Evolutionary conservation across 1,140 invertebrate species (phyloP), one percentile per base, ranked within the genome.

Genomic region (Drosophila baimaii): DNA sequence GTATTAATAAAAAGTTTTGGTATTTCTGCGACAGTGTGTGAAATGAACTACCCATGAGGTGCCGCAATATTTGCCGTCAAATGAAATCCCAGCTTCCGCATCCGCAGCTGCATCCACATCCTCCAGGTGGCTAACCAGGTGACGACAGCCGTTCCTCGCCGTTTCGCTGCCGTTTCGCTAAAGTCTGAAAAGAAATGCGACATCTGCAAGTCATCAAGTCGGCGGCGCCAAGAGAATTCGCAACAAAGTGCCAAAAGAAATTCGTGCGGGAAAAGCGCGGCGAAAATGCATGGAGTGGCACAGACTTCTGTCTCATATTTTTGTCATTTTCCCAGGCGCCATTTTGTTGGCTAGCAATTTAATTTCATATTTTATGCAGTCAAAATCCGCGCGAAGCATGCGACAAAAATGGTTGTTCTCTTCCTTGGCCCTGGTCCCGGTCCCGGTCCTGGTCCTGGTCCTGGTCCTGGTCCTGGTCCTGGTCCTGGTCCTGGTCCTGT

Each of bases 341-440:
- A 77, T 76, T 77, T 68, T 68, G 69, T 72, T 77, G 73, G 73
- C 73, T 77, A 33, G 72, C 73, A 77, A 77, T 77, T 77, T 77
- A 77, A 77, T 77, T 77, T 77, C 72, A 77, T 77, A 77, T 77
- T 77, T 77, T 77, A 77, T 77, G 73, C 73, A 77, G 73, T 77
- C 73, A 68, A 77, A 77, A 77, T 77, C 47, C 73, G 54, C 54
- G 72, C 41, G 10, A 47, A 59, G 73, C 62, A 57, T 77, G 73
- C 73, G 72, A 77, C 73, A 77, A 77, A 77, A 76, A 77, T 49
- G 47, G 37, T 19, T 68, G 15, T 58, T 66, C 44, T 76, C 35
- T 52, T 56, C 35, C 39, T n/a, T 29, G 35, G 63, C 33, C n/a
- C 35, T 27, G 35, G 7, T 23, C 2, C 23, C n/a, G n/a, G n/a